phyloP scores from a whole-genome alignment of 2,888 invertebrate species.

The Platerodrilus igneus region DNA sequence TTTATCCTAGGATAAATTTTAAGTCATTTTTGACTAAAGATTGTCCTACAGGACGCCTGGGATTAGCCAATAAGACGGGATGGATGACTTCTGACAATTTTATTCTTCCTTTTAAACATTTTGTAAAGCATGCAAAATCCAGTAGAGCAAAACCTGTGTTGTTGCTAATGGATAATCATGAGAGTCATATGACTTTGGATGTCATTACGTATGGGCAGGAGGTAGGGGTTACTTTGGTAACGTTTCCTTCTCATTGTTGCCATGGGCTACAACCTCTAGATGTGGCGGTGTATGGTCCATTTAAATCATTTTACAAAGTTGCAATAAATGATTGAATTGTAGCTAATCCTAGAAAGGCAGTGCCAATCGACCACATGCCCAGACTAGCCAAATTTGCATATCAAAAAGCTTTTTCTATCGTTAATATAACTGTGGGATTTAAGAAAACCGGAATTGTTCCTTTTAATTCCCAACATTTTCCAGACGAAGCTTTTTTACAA shows the following conservation, averaged over 20 bases:
- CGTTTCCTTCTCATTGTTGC: slow-evolving; percentile 17
- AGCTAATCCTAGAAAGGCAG: neutral
- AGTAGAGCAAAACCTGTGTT: slow-evolving; percentile 30
- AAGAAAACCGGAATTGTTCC: too few relatives aligned
- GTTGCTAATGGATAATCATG: slow-evolving; percentile 18
- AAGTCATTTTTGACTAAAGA: too few relatives aligned
- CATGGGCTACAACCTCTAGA: slow-evolving; percentile 17
- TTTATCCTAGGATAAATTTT: too few relatives aligned
- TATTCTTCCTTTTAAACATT: slow-evolving; percentile 33
- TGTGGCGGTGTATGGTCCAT: slow-evolving; percentile 15
- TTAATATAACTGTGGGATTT: too few relatives aligned
- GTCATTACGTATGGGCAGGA: slow-evolving; percentile 16
- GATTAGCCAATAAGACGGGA: slow-evolving; percentile 23
- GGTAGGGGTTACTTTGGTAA: slow-evolving; percentile 16
- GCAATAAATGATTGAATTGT: slow-evolving; percentile 1
- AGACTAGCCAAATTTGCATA: too few relatives aligned
- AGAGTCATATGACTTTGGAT: slow-evolving; percentile 16
- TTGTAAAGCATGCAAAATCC: slow-evolving; percentile 32
- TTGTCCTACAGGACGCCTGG: too few relatives aligned
- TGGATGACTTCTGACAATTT: slow-evolving; percentile 38
- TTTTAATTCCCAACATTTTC: too few relatives aligned
- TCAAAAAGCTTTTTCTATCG: too few relatives aligned
- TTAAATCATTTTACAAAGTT: slow-evolving; percentile 8
- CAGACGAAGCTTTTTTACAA: too few relatives aligned
- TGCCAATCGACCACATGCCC: too few relatives aligned